phyloP scores from a whole-genome alignment of 2,888 invertebrate genomes.

The Saturnia japonica region DNA sequence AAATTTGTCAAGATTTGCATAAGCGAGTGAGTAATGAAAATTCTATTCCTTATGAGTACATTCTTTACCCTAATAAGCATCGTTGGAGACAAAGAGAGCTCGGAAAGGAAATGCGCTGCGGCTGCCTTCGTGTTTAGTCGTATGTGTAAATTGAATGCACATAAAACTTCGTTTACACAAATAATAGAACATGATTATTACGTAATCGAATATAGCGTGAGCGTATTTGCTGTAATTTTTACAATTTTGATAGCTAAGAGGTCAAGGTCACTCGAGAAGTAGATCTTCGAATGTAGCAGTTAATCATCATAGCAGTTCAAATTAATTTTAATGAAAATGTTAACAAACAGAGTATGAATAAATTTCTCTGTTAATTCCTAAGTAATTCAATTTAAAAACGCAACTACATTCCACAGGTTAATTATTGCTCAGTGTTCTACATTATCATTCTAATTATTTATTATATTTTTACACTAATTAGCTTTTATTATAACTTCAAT shows the following conservation, averaged over 20 bases:
- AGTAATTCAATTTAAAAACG: neutral
- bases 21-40: conserved; percentile 5
- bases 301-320: no score
- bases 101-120: neutral
- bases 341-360: no score
- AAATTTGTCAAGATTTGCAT: conserved; percentile 7
- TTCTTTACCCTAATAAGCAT: conserved; percentile 5
- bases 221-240: neutral
- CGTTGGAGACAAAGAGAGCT: conserved; percentile 7
- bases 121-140: neutral
- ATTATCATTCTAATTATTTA: neutral
- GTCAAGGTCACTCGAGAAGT: neutral
- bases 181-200: neutral
- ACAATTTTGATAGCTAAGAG: neutral
- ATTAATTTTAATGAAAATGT: no score
- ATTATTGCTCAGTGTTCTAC: neutral
- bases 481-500: neutral
- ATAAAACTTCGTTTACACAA: neutral
- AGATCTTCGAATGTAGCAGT: no score
- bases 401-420: neutral
- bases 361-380: neutral
- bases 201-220: neutral
- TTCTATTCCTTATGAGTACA: conserved; percentile 13
- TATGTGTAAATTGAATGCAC: neutral
- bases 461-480: neutral